Base-by-base conservation (phyloP, 2,888 invertebrate genomes). In the Spicauda simplicius region DNA sequence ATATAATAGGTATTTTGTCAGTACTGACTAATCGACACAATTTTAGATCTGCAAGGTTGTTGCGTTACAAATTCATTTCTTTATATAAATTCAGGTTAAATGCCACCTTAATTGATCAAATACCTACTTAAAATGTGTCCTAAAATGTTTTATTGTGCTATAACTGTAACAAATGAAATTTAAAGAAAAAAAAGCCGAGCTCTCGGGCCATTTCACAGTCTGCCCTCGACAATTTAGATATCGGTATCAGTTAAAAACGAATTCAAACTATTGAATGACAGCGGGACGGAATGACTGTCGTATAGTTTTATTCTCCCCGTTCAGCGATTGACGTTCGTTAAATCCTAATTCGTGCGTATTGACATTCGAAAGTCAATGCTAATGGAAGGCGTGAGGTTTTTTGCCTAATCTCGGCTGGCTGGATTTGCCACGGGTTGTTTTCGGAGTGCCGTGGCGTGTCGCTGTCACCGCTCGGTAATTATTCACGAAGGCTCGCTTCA, bases 321-420 rank as follows among this genome's bases (percentile, higher is more conserved):
- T 76, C 73, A 72, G 74, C 71, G 80, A 74, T 77, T 74, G 80
- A 78, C 81, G 81, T 84, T 81, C 78, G 83, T 83, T 80, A 84
- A 86, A 85, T 84, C 81, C 85, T 87, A 88, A 90, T 87, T 85
- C 90, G 89, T 90, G 91, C 89, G 90, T 90, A 90, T 88, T 88
- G 90, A 88, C 90, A 86, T 88, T 87, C 80, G 86, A 87, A 88
- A 90, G 88, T 85, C 86, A 83, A 81, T 77, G 83, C 80, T 90
- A 91, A 91, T 92, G 90, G 90, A 86, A 80, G 86, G 81, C 87
- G 84, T 83, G 84, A 83, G 79, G 80, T 90, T 90, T 90, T 91
- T 92, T 91, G 81, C 86, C 91, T 90, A 90, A 90, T 90, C 89
- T 87, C 84, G 82, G 80, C 74, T 76, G 78, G 81, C 74, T 85